Base-by-base conservation (phyloP, 1,140 invertebrate genomes). In the Scaptomyza graminum region DNA sequence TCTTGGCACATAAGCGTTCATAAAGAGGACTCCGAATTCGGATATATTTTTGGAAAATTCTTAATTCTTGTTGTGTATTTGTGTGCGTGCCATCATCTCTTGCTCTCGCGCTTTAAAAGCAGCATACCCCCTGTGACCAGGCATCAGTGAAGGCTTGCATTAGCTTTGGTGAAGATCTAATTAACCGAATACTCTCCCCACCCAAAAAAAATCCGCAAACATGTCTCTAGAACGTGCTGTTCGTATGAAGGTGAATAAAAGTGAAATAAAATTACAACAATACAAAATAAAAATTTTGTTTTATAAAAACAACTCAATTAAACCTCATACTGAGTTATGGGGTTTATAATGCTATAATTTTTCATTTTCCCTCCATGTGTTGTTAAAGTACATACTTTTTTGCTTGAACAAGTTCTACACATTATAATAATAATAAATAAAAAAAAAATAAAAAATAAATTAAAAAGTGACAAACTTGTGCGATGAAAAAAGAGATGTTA, bases 161-260 rank as follows among this genome's bases (percentile, higher is more conserved):
- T 70, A 84, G 76, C 79, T 88, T 69, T 80, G 73, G 83, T 88
- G 79, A 90, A 90, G 79, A 90, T 84, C 82, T 60, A 59, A 74
- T 55, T 62, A 68, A 59, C 74, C 56, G 54, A 69, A n/a, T 65
- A 70, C 50, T 50, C 67, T 41, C 37, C 37, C 62, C 80, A 71
- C 50, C 44, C 47, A 78, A 91, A 82, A 74, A 25, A 78, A 80
- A 79, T 28, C 59, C 66, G n/a, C 37, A 90, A 93, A 90, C 73
- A 94, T 94, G 94, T 94, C 94, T 92, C 93, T 94, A 69, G 94
- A 94, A 93, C 93, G 94, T 93, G 93, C 94, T 93, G 93, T 94
- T 92, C 93, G 93, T 88, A 93, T 93, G 83, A 94, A 94, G 94
- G 94, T 94, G 93, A 92, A 85, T 71, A 79, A 50, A 18, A 73